Percentiles rank a stretch among this genome's conserved stretches.
Evolutionary conservation across 2,888 invertebrate species (phyloP).

Genomic region (Pollenia labialis): DNA sequence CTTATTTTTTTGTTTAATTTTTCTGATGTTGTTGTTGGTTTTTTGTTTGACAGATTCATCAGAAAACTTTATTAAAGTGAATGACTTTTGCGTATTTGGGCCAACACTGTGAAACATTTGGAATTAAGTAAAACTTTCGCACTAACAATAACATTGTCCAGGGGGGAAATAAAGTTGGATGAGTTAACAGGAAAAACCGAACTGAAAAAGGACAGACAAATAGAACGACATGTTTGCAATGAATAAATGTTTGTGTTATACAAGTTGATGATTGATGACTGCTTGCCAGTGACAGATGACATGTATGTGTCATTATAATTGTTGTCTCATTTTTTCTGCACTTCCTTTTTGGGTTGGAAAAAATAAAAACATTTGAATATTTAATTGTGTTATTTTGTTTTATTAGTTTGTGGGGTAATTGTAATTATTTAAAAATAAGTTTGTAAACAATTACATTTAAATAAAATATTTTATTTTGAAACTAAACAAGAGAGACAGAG

Average conservation of each 20-base stretch:
- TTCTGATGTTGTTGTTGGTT: not conserved
- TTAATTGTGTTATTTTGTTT: conserved; percentile 1
- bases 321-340: conserved; percentile 2
- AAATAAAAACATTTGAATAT: conserved; percentile 34
- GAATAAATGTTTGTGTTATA: conserved; percentile 43
- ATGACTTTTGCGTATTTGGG: conserved; percentile 45
- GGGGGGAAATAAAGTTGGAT: not conserved
- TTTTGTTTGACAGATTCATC: conserved; percentile 39
- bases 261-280: conserved; percentile 61
- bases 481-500: too few relatives aligned
- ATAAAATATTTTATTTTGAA: not conserved
- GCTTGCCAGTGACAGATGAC: conserved; percentile 61
- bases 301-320: conserved; percentile 56
- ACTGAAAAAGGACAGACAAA: not conserved
- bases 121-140: conserved; percentile 6
- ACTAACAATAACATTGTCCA: not conserved
- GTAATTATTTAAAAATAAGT: not conserved
- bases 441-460: not conserved
- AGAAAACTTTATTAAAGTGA: conserved; percentile 44
- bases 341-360: conserved; percentile 11
- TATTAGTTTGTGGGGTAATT: not conserved
- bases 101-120: not conserved
- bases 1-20: not conserved
- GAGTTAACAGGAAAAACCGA: not conserved
- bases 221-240: not conserved